Base-by-base conservation (phyloP, 1,140 invertebrate species). In the Physella acuta region DNA sequence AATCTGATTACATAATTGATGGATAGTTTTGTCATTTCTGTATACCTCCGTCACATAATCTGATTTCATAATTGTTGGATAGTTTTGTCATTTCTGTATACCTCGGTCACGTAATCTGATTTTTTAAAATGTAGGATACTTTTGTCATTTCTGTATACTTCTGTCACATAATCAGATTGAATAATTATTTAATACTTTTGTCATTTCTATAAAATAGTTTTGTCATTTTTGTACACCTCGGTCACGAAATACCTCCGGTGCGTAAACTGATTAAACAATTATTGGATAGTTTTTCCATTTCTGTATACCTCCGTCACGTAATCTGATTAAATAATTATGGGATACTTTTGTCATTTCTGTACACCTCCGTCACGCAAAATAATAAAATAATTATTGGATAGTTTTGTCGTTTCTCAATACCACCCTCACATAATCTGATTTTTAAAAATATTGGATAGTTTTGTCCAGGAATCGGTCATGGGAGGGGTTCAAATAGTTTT, bases 51-150 rank as follows among this genome's bases (percentile, higher is more conserved):
- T 56, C 16, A 67, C 64, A 26, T 56, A 30, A 28, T 64, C 62
- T 64, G 14, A 26, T n/a, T n/a, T n/a, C n/a, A n/a, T n/a, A n/a
- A n/a, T n/a, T n/a, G n/a, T n/a, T n/a, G n/a, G 4, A 11, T 36
- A 1, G 31, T 33, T 14, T 33, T 39, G 11, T 34, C n/a, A 37
- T 55, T 2, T 8, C 30, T 24, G 24, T 49, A 30, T 20, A 67
- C 51, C 52, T 67, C 64, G 2, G 31, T 56, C 16, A 67, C 64
- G 17, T 56, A 30, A 28, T 64, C 62, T 64, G n/a, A n/a, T n/a
- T n/a, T n/a, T n/a, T n/a, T n/a, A n/a, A n/a, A n/a, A n/a, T n/a
- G n/a, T n/a, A n/a, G n/a, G 4, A 11, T 36, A 1, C 14, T 33
- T 14, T 33, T 39, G 11, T 34, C n/a, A 37, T 55, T 2, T 8